Conservation (phyloP, 2,888 invertebrate genomes). For the Drosophila meridiana region DNA sequence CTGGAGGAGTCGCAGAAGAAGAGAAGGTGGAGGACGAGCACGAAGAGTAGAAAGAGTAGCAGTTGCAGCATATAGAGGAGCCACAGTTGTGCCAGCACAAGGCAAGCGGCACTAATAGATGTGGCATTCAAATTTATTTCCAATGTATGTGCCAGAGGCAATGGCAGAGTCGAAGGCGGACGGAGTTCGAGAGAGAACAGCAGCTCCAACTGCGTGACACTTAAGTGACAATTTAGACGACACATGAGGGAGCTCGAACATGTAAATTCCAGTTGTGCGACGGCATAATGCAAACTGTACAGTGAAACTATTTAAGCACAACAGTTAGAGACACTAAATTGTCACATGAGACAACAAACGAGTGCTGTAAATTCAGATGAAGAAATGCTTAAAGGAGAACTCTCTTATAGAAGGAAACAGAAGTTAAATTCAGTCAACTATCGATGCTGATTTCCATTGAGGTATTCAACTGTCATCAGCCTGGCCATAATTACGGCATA, state of each 20-base stretch:
- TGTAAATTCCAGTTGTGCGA: conserved; percentile 25
- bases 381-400: neutral
- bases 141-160: conserved; percentile 45
- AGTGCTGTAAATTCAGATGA: neutral
- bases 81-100: conserved; percentile 18
- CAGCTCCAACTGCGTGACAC: conserved; percentile 43
- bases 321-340: conserved; percentile 9
- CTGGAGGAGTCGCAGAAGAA: neutral
- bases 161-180: conserved; percentile 6
- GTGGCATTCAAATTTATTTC: conserved; percentile 62
- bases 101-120: conserved; percentile 46
- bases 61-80: neutral
- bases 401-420: too few species aligned
- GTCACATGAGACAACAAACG: conserved; percentile 17
- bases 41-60: neutral
- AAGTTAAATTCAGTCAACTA: neutral
- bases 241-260: conserved; percentile 44
- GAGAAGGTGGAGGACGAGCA: neutral
- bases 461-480: conserved; percentile 25
- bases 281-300: conserved; percentile 7
- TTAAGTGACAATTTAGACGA: conserved; percentile 50
- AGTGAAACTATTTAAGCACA: conserved; percentile 11
- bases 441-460: conserved; percentile 3
- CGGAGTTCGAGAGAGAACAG: conserved; percentile 17
- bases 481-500: conserved; percentile 39